These are phyloP conservation scores for Drosophila histrio DNA, from an alignment of 2,888 invertebrate genomes.

Conservation along the genomic window DNA sequence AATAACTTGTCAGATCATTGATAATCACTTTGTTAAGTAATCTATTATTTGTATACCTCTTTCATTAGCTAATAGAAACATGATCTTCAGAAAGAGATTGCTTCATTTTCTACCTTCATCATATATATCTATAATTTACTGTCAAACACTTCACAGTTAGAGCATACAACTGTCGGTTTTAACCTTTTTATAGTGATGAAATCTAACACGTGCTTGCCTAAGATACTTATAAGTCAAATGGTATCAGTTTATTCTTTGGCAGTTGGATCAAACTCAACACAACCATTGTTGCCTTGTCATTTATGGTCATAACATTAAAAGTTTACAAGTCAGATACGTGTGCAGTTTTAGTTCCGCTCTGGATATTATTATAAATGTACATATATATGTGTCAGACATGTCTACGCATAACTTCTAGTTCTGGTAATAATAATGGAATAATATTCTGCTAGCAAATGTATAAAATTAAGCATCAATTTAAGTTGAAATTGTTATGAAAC, in stretches of 20 bases:
- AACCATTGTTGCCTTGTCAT: neutral
- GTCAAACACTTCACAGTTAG: too few relatives aligned
- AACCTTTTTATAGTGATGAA: neutral
- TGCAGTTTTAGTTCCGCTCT: neutral
- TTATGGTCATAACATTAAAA: constrained; percentile 2
- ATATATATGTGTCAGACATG: too few relatives aligned
- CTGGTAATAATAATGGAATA: neutral
- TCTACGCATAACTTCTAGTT: neutral
- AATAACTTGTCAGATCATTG: too few relatives aligned
- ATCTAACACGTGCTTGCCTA: constrained; percentile 17
- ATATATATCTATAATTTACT: too few relatives aligned
- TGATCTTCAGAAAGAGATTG: too few relatives aligned
- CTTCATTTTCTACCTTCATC: too few relatives aligned
- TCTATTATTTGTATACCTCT: too few relatives aligned
- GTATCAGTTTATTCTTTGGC: constrained; percentile 4
- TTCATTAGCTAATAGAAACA: too few relatives aligned
- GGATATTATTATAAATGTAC: neutral
- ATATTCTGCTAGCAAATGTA: neutral
- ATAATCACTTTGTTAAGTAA: too few relatives aligned
- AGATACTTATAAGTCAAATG: constrained; percentile 5
- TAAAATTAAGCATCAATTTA: too few relatives aligned
- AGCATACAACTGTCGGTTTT: neutral
- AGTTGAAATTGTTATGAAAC: too few relatives aligned
- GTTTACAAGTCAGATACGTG: neutral
- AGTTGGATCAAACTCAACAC: constrained; percentile 5